Evolutionary conservation across 2,113 vertebrate genomes (phyloP), one percentile per base, ranked within the genome.

Genomic region (Enhydra lutris): DNA sequence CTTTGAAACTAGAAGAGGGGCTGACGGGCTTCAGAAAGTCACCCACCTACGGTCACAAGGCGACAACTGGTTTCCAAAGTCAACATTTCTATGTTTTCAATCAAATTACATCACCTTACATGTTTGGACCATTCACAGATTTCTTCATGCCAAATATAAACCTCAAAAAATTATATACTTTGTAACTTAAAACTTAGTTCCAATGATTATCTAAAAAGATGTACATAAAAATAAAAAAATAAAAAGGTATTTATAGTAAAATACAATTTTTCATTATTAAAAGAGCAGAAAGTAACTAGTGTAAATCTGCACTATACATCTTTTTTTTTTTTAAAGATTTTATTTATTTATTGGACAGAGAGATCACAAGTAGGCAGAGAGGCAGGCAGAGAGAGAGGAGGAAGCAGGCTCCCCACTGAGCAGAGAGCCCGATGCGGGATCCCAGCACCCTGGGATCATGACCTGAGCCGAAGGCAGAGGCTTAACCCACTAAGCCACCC

Each of bases 71-170:
- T 82, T 89, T 92, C 84, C 45, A 85, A 94, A 97, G 74, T 61
- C 84, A 96, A 74, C 50, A 93, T 55, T 83, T 93, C 55, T 84
- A 93, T 71, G 6, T 91, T 74, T 81, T 96, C 80, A 85, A 85
- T 92, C 69, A 93, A 95, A 69, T 96, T 79, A 89, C 12, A 96
- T 87, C 69, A 92, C 7, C 59, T 79, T 85, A 29, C 63, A 84
- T 79, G 26, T 90, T 1, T 97, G 78, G 45, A 94, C 55, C 69
- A 89, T 57, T 65, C 61, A 81, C 21, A 57, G n/a, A 82, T 52
- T 86, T 93, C 86, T 95, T 93, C 23, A 76, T 57, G 31, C 7
- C 47, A 91, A 93, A 42, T 86, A 88, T 63, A 63, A 82, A 96
- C 87, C 26, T 94, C 73, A 79, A 24, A 69, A 96, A 69, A 74